Evolutionary conservation across 1,140 invertebrate species (phyloP).

Genomic region (Pseudomyrmex sp.): DNA sequence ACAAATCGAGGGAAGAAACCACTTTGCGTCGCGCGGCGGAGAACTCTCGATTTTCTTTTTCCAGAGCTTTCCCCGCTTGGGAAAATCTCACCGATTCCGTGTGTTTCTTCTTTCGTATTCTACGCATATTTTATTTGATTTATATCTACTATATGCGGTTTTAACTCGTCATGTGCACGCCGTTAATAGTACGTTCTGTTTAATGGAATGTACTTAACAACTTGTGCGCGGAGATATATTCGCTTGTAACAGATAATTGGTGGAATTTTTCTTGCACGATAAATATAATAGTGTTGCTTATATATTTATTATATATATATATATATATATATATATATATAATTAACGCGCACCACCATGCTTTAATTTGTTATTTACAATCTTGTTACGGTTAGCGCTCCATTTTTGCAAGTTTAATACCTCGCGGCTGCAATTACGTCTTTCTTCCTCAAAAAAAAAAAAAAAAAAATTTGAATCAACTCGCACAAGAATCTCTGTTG

Average conservation of each 20-base stretch:
- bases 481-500: too few relatives aligned
- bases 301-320: neutral
- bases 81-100: constrained; percentile 69
- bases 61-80: constrained; percentile 75
- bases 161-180: constrained; percentile 45
- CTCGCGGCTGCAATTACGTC: neutral
- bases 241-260: constrained; percentile 10
- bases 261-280: constrained; percentile 16
- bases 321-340: constrained; percentile 5
- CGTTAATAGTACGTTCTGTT: constrained; percentile 29
- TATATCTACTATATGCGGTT: constrained; percentile 47
- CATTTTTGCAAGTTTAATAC: constrained; percentile 17
- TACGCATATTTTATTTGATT: constrained; percentile 52
- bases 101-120: constrained; percentile 8
- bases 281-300: constrained; percentile 36
- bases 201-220: constrained; percentile 25
- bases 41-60: constrained; percentile 71
- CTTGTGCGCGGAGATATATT: constrained; percentile 25
- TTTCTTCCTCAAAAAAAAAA: neutral
- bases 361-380: constrained; percentile 29
- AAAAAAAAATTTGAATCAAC: neutral
- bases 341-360: constrained; percentile 14
- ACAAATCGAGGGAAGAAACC: constrained; percentile 68
- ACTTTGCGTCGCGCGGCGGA: constrained; percentile 47
- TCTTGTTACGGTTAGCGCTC: constrained; percentile 15